These are phyloP conservation scores for Hyposoter dolosus DNA, from an alignment of 2,888 invertebrate genomes.

Conservation along the genomic window DNA sequence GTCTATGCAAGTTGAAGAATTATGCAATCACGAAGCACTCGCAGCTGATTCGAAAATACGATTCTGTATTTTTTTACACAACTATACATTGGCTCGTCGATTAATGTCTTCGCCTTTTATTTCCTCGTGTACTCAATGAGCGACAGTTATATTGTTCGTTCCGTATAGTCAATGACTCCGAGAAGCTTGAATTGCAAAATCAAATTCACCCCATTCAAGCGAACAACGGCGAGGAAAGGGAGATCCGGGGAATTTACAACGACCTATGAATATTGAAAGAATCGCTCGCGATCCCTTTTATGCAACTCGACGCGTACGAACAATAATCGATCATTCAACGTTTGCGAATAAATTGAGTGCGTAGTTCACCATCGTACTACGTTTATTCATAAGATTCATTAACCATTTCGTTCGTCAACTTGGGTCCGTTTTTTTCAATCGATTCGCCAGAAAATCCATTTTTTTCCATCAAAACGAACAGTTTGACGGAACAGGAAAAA, in stretches of 20 bases:
- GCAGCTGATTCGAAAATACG: constrained; percentile 36
- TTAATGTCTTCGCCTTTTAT: background rate
- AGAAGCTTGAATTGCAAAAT: constrained; percentile 28
- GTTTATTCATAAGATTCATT: constrained; percentile 40
- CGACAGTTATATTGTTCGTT: constrained; percentile 26
- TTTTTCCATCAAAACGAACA: background rate
- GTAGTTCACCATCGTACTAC: constrained; percentile 42
- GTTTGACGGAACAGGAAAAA: background rate
- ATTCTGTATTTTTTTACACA: background rate
- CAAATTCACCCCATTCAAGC: constrained; percentile 17
- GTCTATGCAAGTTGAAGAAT: constrained; percentile 35
- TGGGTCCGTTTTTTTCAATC: constrained; percentile 1
- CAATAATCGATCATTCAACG: constrained; percentile 55
- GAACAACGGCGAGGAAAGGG: background rate
- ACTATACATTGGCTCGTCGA: background rate
- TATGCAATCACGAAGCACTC: background rate
- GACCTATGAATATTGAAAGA: constrained; percentile 9
- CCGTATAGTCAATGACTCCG: constrained; percentile 19
- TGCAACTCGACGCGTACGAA: constrained; percentile 41
- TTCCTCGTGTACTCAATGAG: background rate
- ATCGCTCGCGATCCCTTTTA: constrained; percentile 40
- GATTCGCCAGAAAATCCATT: background rate
- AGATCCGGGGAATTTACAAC: background rate
- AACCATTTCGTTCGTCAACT: constrained; percentile 35
- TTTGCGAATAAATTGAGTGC: constrained; percentile 31